phyloP scores from a whole-genome alignment of 2,888 invertebrate genomes.

The Oithona nana region DNA sequence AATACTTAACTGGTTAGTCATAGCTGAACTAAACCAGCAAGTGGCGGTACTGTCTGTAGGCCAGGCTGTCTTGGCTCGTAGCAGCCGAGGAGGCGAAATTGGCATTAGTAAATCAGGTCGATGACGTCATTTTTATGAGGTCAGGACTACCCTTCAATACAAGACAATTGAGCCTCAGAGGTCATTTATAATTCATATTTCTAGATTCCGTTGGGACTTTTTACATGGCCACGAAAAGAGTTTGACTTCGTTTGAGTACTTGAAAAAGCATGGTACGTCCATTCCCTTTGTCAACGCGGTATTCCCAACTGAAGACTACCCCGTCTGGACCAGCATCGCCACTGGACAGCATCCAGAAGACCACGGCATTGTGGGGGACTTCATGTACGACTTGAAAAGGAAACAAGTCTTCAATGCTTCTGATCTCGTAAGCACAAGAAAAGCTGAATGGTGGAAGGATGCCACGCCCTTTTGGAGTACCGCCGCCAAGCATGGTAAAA shows the following conservation, averaged over 20 bases:
- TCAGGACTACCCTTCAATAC: too few relatives aligned
- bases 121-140: too few relatives aligned
- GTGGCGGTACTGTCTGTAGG: too few relatives aligned
- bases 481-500: not conserved
- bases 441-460: slow-evolving; percentile 3
- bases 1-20: too few relatives aligned
- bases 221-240: not conserved
- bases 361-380: slow-evolving; percentile 4
- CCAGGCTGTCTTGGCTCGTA: too few relatives aligned
- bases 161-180: too few relatives aligned
- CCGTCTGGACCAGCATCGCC: slow-evolving; percentile 7
- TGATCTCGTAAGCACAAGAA: not conserved
- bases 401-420: not conserved
- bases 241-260: not conserved
- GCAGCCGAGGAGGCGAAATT: too few relatives aligned
- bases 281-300: slow-evolving; percentile 5
- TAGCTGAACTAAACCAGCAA: too few relatives aligned
- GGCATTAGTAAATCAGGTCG: too few relatives aligned
- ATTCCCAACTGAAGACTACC: slow-evolving; percentile 9
- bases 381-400: slow-evolving; percentile 7
- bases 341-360: slow-evolving; percentile 1
- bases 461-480: not conserved
- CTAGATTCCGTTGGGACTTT: slow-evolving; percentile 6
- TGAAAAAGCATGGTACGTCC: not conserved
- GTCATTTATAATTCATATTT: too few relatives aligned